Conservation (phyloP, 2,888 invertebrate species). For the Dolichopus griseipennis region DNA sequence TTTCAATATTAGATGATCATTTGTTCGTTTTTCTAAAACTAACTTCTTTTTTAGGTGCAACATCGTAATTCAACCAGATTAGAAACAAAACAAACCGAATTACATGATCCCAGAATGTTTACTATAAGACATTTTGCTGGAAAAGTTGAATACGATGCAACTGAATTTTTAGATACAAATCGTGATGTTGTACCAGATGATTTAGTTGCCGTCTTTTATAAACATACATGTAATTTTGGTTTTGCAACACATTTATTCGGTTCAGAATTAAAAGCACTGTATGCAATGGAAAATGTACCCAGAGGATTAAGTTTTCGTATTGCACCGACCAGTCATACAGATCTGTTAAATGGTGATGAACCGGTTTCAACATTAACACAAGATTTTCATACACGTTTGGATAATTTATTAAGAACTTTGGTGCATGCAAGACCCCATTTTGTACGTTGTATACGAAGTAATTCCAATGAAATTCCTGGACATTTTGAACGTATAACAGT, state of each 20-base stretch:
- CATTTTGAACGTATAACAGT: conserved; percentile 77
- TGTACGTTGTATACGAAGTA: conserved; percentile 85
- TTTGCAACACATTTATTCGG: conserved; percentile 95
- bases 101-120: conserved; percentile 71
- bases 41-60: conserved; percentile 43
- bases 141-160: conserved; percentile 78
- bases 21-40: not conserved
- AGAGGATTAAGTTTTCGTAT: conserved; percentile 76
- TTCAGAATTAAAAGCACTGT: conserved; percentile 76
- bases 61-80: conserved; percentile 75
- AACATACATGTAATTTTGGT: conserved; percentile 89
- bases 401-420: conserved; percentile 81
- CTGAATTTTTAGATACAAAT: conserved; percentile 84
- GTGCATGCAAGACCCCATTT: conserved; percentile 93
- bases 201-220: conserved; percentile 84
- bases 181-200: conserved; percentile 88
- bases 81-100: conserved; percentile 59
- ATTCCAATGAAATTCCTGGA: conserved; percentile 70
- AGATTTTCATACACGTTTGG: conserved; percentile 89
- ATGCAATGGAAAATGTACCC: conserved; percentile 64
- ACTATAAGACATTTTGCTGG: conserved; percentile 87
- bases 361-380: conserved; percentile 84
- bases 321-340: conserved; percentile 80
- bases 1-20: too few relatives aligned
- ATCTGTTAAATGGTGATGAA: conserved; percentile 72